Conservation (phyloP, 2,113 vertebrate species). For the Capreolus pygargus region DNA sequence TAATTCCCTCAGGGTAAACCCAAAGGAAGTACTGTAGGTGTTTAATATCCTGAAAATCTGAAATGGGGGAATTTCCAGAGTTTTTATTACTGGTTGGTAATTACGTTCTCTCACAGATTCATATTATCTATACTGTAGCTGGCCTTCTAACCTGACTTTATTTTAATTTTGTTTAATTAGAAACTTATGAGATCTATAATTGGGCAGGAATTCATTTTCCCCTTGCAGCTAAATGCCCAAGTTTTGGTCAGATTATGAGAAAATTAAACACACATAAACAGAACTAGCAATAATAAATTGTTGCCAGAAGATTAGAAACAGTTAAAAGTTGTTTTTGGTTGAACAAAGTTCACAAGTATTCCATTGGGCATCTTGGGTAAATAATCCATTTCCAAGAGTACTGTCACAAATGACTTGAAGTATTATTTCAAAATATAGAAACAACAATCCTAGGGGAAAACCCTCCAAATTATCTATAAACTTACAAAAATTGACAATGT, state of each 20-base stretch:
- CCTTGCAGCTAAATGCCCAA: background rate
- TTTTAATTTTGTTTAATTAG: slow-evolving; percentile 59
- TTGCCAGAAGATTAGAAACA: background rate
- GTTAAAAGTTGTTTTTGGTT: slow-evolving; percentile 27
- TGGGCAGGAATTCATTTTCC: background rate
- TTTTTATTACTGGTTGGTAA: slow-evolving; percentile 66
- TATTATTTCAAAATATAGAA: slow-evolving; percentile 1
- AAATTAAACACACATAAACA: background rate
- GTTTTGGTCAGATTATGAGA: background rate
- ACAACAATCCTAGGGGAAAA: background rate
- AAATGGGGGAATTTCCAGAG: slow-evolving; percentile 65
- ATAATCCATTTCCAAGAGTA: background rate
- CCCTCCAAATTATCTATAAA: background rate
- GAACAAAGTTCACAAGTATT: background rate
- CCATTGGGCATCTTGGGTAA: background rate
- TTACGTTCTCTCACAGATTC: slow-evolving; percentile 68
- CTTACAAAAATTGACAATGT: background rate
- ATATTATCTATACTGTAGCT: slow-evolving; percentile 25
- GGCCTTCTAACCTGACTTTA: slow-evolving; percentile 22
- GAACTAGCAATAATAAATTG: background rate
- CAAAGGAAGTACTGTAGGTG: slow-evolving; percentile 64
- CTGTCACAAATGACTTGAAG: background rate
- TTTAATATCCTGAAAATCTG: slow-evolving; percentile 73
- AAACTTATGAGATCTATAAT: slow-evolving; percentile 24
- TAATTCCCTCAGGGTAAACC: slow-evolving; percentile 69